phyloP scores from a whole-genome alignment of 2,113 vertebrate genomes.

The Coreoperca whiteheadi region DNA sequence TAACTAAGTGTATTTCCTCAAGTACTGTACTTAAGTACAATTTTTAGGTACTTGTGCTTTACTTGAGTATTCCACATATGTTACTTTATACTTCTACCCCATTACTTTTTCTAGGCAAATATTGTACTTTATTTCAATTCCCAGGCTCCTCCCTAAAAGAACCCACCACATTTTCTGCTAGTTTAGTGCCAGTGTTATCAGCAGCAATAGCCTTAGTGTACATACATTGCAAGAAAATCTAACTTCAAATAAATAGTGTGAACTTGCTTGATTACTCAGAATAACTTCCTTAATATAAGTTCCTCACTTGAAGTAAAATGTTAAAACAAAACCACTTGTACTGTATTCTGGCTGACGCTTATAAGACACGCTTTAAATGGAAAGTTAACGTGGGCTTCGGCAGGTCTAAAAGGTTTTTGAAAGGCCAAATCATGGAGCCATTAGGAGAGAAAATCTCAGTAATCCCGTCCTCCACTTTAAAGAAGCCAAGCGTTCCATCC shows the following conservation, averaged over 20 bases:
- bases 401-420: constrained; percentile 28
- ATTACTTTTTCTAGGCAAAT: too few species aligned
- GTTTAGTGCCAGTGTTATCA: neutral
- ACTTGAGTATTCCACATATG: too few species aligned
- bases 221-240: neutral
- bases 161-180: neutral
- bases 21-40: too few species aligned
- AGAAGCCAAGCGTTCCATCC: constrained; percentile 23
- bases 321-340: neutral
- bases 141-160: neutral
- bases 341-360: neutral
- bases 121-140: neutral
- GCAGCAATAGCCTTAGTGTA: neutral
- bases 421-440: constrained; percentile 35
- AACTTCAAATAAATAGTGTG: neutral
- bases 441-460: constrained; percentile 37
- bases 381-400: constrained; percentile 28
- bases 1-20: too few species aligned
- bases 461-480: constrained; percentile 39
- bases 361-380: neutral
- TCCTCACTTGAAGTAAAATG: neutral
- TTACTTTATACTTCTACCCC: too few species aligned
- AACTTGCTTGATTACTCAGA: neutral
- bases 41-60: neutral
- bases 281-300: neutral